Base-by-base conservation (phyloP, 2,113 vertebrate species). In the Gymnogyps californianus region DNA sequence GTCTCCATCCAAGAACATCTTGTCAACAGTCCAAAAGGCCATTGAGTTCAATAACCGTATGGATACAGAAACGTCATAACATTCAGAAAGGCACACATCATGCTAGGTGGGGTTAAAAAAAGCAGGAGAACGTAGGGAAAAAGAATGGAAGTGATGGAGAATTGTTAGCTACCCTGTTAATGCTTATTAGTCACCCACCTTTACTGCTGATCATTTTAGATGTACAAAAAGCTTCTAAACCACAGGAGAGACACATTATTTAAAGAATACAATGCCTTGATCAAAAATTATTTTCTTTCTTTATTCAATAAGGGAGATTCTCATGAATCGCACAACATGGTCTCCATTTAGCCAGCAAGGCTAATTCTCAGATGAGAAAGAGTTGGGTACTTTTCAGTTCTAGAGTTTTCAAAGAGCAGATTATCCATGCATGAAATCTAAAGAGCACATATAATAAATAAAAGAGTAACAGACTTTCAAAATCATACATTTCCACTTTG, bases 111-210 rank as follows among this genome's bases (percentile, higher is more conserved):
- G 21, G 16, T 9, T 71, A 40, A 87, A 81, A 83, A 86, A 38
- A 9, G 1, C 15, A 46, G 16, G 3, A 34, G 16, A 62, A 89
- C 24, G 4, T 5, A 1, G 4, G 2, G 8, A 0, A 10, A 21
- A 70, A 49, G 7, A 46, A 79, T 11, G 4, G 18, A 80, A 91
- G 11, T 10, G 6, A 38, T 36, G 2, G 22, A 90, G 38, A 88
- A 72, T 22, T 58, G 24, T 52, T 80, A 64, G 13, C 4, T 59
- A 47, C 22, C 8, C 8, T 65, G 44, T 26, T 80, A 72, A 69
- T 26, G 16, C 5, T 76, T 76, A 57, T 40, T 65, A 83, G 16
- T 42, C 21, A 47, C 10, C 26, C 14, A 52, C 29, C 22, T 76
- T 62, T 46, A 61, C 26, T 55, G 34, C 29, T 62, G 40, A 42